Percentiles rank a stretch among this genome's conserved stretches.
Conservation (phyloP, 2,113 vertebrate species). For the Hiodon alosoides region DNA sequence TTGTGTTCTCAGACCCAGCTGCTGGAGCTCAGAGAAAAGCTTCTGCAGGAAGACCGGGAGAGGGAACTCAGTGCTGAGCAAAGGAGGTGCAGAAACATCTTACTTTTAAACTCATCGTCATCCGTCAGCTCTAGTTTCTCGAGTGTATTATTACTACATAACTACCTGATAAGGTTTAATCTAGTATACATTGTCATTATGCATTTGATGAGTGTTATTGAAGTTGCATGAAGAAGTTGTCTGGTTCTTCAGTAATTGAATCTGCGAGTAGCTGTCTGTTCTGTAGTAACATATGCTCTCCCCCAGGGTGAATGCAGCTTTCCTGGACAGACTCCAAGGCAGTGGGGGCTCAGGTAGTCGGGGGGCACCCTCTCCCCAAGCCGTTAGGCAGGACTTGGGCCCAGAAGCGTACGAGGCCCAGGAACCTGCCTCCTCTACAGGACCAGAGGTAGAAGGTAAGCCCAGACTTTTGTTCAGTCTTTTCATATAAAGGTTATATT, state of each 20-base stretch:
- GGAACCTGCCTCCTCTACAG: constrained; percentile 17
- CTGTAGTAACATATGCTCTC: background rate
- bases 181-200: too few species aligned
- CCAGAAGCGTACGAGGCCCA: constrained; percentile 9
- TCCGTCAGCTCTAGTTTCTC: too few species aligned
- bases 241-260: too few species aligned
- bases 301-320: constrained; percentile 75
- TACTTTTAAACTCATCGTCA: too few species aligned
- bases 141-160: too few species aligned
- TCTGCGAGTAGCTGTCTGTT: too few species aligned
- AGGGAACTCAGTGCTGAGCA: background rate
- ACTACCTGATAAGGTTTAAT: too few species aligned
- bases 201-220: too few species aligned
- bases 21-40: background rate
- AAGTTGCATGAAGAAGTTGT: too few species aligned
- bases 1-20: background rate
- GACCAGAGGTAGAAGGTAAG: constrained; percentile 41
- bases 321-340: constrained; percentile 69
- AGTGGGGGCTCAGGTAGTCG: constrained; percentile 31
- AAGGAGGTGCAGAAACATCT: background rate
- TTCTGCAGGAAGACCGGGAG: background rate
- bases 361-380: background rate
- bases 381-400: background rate
- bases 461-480: background rate
- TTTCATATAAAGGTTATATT: too few species aligned